Evolutionary conservation across 2,113 vertebrate genomes (phyloP), one percentile per base, ranked within the genome.

Genomic region (Microtus oregoni): DNA sequence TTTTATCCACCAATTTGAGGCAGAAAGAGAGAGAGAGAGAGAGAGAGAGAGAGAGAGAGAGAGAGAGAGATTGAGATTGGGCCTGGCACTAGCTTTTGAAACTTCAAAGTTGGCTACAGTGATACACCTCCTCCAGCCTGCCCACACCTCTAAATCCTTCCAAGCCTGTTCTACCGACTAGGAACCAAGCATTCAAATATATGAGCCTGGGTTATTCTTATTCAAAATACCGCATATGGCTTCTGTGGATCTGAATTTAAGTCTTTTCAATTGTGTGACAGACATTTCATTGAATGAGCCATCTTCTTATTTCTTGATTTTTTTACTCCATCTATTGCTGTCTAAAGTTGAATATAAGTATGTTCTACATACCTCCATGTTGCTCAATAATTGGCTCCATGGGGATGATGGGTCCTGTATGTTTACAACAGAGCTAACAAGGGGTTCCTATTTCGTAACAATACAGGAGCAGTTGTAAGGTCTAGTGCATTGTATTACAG

Each of bases 331-430:
- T 44, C 15, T 58, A 11, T 38, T 89, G 24, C 17, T 68, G 3
- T 63, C 96, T 94, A 87, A 86, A 91, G 44, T n/a, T 81, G 47
- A 89, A 70, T 86, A 12, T 38, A 85, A 65, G 82, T 24, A 2
- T 26, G 35, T 13, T 20, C 26, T 32, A 6, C 11, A 24, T 32
- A 65, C 22, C 24, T 82, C 11, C 3, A 50, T 63, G 52, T 50
- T 50, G 24, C 7, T 24, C 32, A 75, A 12, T 35, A 73, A 61
- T n/a, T 35, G 26, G 4, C 15, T 50, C 4, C 22, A 50, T 38
- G 6, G 6, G 9, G 26, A 22, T 35, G 10, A 32, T 26, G 70
- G 38, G 19, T 19, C 11, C 11, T 67, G n/a, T 28, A 58, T n/a
- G n/a, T 70, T 67, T 28, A 87, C 55, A 78, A 19, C 28, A 22